Evolutionary conservation across 2,888 invertebrate species (phyloP).

Genomic region (Oligia strigilis): DNA sequence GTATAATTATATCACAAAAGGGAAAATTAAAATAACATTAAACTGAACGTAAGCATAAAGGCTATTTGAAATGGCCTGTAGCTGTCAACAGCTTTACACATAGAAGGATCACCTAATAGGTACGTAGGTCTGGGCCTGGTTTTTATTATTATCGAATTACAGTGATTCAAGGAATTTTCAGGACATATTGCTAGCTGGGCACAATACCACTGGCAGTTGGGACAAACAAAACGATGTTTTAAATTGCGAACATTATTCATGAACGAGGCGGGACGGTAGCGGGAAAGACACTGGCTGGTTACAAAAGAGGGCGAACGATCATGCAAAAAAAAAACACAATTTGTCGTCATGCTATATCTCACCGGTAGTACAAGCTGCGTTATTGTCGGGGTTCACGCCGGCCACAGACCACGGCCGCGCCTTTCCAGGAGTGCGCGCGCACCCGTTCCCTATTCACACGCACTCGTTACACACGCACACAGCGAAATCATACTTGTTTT

Average conservation of each 20-base stretch:
- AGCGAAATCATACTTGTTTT: conserved; percentile 37
- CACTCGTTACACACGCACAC: conserved; percentile 62
- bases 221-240: not conserved
- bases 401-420: conserved; percentile 90
- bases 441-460: conserved; percentile 82
- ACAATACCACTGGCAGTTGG: not conserved
- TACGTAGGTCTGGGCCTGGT: not conserved
- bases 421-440: conserved; percentile 86
- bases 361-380: conserved; percentile 88
- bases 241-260: conserved; percentile 18
- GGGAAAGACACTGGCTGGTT: conserved; percentile 10
- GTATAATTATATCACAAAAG: not conserved
- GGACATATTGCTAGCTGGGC: not conserved
- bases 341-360: conserved; percentile 66
- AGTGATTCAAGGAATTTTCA: not conserved
- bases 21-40: not conserved
- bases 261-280: not conserved
- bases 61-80: not conserved
- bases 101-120: not conserved
- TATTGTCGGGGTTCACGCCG: conserved; percentile 85
- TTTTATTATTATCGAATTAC: not conserved
- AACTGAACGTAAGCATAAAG: not conserved
- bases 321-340: conserved; percentile 31
- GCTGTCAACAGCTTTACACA: not conserved
- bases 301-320: conserved; percentile 15